These are phyloP conservation scores for Triplophysa dalaica DNA, from an alignment of 2,113 vertebrate species.

Conservation along the genomic window DNA sequence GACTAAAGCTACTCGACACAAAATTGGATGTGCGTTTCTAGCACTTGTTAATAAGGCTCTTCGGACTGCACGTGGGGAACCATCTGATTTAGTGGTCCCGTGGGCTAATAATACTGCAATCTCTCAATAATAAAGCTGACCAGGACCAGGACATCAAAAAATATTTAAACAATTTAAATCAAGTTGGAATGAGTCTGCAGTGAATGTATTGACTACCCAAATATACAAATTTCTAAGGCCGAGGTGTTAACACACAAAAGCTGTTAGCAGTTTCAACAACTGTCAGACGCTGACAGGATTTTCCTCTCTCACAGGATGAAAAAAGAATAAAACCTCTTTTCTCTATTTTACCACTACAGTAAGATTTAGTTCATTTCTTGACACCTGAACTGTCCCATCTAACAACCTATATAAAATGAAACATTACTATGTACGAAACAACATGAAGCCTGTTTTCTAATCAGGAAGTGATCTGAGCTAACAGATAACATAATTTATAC, in stretches of 20 bases:
- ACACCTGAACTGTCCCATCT: neutral
- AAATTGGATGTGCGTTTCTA: slow-evolving; percentile 15
- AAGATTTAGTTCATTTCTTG: neutral
- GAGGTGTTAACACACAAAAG: neutral
- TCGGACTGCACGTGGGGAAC: slow-evolving; percentile 14
- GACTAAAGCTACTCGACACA: neutral
- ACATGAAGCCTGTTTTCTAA: slow-evolving; percentile 20
- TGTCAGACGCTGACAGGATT: neutral
- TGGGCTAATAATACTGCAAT: slow-evolving; percentile 45
- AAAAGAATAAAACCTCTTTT: neutral
- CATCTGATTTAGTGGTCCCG: slow-evolving; percentile 23
- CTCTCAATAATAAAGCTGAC: slow-evolving; percentile 10
- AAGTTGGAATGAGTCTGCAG: neutral
- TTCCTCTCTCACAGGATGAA: neutral
- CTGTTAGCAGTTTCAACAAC: neutral
- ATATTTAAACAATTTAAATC: neutral
- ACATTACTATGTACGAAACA: neutral
- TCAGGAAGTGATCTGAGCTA: slow-evolving; percentile 21
- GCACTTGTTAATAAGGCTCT: slow-evolving; percentile 2
- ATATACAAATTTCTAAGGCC: slow-evolving; percentile 4
- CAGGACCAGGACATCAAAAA: neutral
- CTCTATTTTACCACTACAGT: neutral
- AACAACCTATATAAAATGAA: neutral
- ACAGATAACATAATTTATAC: slow-evolving; percentile 15
- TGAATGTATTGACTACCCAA: neutral